phyloP scores from a whole-genome alignment of 2,888 invertebrate species.

The Seira sanloemensis region DNA sequence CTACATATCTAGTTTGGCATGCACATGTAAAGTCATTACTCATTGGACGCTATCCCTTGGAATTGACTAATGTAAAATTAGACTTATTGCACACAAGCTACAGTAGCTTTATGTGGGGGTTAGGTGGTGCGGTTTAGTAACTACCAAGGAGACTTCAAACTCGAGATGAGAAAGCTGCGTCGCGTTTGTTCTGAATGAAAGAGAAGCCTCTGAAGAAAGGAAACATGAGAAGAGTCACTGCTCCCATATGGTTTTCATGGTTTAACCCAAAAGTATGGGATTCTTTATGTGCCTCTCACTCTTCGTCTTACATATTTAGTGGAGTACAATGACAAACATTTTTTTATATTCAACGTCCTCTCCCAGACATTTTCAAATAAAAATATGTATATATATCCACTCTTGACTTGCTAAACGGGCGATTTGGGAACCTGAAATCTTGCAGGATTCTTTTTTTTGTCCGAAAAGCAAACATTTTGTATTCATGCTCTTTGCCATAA shows the following conservation, averaged over 20 bases:
- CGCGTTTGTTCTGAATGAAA: not conserved
- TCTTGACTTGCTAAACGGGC: constrained; percentile 41
- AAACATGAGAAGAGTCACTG: not conserved
- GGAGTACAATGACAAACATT: constrained; percentile 34
- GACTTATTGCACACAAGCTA: no score
- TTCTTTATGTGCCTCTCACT: constrained; percentile 18
- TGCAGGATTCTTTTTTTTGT: not conserved
- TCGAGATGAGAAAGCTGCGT: not conserved
- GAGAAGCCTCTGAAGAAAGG: not conserved
- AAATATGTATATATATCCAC: constrained; percentile 27
- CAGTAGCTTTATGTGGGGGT: not conserved
- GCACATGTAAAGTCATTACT: no score
- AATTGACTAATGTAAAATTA: no score
- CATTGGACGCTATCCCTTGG: no score
- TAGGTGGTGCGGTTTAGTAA: constrained; percentile 10
- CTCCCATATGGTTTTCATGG: constrained; percentile 48
- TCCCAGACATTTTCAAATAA: constrained; percentile 14
- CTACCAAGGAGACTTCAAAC: not conserved
- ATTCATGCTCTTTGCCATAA: constrained; percentile 22
- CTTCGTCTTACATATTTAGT: no score
- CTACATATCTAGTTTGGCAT: no score
- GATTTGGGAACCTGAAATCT: constrained; percentile 33
- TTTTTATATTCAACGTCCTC: constrained; percentile 33
- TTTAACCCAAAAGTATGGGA: not conserved
- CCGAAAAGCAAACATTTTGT: constrained; percentile 19